Evolutionary conservation across 2,888 invertebrate species (phyloP).

Genomic region (Lampropteryx suffumata): DNA sequence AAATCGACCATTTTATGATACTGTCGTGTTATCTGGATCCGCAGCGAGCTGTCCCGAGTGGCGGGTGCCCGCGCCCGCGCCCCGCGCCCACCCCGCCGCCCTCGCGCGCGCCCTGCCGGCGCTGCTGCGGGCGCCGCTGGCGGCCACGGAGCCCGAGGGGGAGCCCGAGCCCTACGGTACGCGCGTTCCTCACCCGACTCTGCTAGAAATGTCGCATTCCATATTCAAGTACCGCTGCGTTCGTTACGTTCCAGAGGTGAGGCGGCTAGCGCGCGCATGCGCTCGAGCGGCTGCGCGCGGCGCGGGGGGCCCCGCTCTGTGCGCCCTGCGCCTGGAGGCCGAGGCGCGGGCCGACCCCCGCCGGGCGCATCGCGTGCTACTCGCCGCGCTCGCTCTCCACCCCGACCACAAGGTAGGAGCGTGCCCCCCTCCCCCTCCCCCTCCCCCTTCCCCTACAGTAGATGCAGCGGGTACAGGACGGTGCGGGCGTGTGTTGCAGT

Average conservation of each 20-base stretch:
- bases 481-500: conserved; percentile 32
- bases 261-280: conserved; percentile 24
- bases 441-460: no score
- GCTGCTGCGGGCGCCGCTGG: conserved; percentile 40
- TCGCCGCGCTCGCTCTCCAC: conserved; percentile 80
- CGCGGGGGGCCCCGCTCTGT: conserved; percentile 28
- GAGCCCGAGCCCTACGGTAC: no score
- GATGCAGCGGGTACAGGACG: neutral
- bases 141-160: conserved; percentile 19
- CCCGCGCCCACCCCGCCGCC: conserved; percentile 25
- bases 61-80: conserved; percentile 36
- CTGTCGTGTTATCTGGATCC: no score
- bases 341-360: conserved; percentile 34
- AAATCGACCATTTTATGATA: no score
- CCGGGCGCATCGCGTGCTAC: conserved; percentile 34
- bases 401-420: conserved; percentile 44
- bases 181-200: no score
- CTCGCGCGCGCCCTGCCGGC: conserved; percentile 42
- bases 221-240: no score
- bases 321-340: conserved; percentile 36
- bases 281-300: conserved; percentile 22
- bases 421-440: no score
- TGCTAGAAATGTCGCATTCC: no score
- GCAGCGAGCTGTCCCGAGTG: neutral
- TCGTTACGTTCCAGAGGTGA: conserved; percentile 19